phyloP scores from a whole-genome alignment of 2,888 invertebrate genomes.

The Plebejus anna region DNA sequence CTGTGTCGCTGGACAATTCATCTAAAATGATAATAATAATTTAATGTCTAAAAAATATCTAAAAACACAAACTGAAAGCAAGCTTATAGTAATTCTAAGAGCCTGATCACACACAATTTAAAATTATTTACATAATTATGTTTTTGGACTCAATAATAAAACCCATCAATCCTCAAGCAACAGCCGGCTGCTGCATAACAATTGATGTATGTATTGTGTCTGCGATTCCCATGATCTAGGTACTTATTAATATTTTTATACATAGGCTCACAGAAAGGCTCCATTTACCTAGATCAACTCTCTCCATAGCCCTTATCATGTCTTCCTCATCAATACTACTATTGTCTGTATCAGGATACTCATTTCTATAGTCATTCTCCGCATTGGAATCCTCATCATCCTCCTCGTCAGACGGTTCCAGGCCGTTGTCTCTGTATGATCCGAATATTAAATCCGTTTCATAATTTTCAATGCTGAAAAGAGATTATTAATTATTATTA shows the following conservation, averaged over 20 bases:
- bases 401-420: constrained; percentile 53
- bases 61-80: too few relatives aligned
- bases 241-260: background rate
- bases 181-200: too few relatives aligned
- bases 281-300: constrained; percentile 54
- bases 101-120: too few relatives aligned
- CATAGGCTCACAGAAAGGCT: background rate
- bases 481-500: constrained; percentile 13
- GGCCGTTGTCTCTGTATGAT: constrained; percentile 52
- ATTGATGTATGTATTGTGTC: too few relatives aligned
- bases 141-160: too few relatives aligned
- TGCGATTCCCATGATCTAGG: too few relatives aligned
- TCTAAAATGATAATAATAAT: constrained; percentile 47
- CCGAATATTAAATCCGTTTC: constrained; percentile 61
- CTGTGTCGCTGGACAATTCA: constrained; percentile 72
- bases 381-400: constrained; percentile 85
- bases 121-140: too few relatives aligned
- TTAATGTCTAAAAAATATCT: background rate
- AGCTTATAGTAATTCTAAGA: too few relatives aligned
- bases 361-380: constrained; percentile 88
- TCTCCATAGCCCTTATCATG: constrained; percentile 80
- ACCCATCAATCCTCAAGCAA: too few relatives aligned
- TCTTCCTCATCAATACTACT: constrained; percentile 82
- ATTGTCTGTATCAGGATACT: constrained; percentile 86
- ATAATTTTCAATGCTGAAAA: constrained; percentile 66